Conservation (phyloP, 2,113 vertebrate genomes). For the Ammodytes marinus region DNA sequence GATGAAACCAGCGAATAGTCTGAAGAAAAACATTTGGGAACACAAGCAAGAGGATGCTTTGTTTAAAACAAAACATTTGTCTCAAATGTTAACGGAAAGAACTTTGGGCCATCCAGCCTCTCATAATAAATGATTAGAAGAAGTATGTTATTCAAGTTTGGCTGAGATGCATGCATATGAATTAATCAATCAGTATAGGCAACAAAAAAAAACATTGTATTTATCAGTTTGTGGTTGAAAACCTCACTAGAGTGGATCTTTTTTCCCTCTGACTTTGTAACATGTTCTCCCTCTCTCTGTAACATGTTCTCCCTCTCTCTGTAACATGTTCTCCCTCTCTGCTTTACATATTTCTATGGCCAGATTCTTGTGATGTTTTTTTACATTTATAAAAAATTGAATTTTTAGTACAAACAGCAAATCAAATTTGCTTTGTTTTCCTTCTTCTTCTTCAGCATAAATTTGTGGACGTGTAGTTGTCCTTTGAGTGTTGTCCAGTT, state of each 20-base stretch:
- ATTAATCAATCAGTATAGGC: slow-evolving; percentile 46
- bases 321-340: slow-evolving; percentile 37
- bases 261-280: not conserved
- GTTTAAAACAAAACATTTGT: slow-evolving; percentile 7
- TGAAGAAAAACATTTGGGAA: slow-evolving; percentile 39
- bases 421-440: slow-evolving; percentile 17
- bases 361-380: slow-evolving; percentile 49
- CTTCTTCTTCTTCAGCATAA: slow-evolving; percentile 26
- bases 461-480: slow-evolving; percentile 67
- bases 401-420: slow-evolving; percentile 46
- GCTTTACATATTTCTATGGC: slow-evolving; percentile 38
- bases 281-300: not conserved
- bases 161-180: slow-evolving; percentile 78
- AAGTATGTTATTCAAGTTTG: slow-evolving; percentile 67
- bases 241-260: slow-evolving; percentile 40
- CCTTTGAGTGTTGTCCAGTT: slow-evolving; percentile 66
- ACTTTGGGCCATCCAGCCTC: slow-evolving; percentile 62
- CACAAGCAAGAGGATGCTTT: slow-evolving; percentile 48
- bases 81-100: slow-evolving; percentile 34
- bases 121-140: slow-evolving; percentile 63
- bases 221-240: slow-evolving; percentile 58
- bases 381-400: slow-evolving; percentile 40
- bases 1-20: slow-evolving; percentile 89
- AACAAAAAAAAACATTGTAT: slow-evolving; percentile 34
- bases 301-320: slow-evolving; percentile 21